Percentiles rank a stretch among this genome's conserved stretches.
phyloP scores from a whole-genome alignment of 2,797 vertebrate species.

The Neomorphus geoffroyi region DNA sequence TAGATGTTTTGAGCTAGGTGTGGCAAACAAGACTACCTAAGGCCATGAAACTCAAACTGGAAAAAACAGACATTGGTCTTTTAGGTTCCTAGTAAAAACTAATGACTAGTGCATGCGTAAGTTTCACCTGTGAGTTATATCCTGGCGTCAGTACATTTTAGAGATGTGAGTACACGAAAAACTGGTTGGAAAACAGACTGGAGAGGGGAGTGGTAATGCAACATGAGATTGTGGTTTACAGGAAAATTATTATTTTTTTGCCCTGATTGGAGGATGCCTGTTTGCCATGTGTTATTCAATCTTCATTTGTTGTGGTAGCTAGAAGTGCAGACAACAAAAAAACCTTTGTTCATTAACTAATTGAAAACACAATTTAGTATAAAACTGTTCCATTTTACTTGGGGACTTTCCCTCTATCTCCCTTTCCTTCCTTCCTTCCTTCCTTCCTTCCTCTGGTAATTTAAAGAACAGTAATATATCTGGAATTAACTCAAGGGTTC shows the following conservation, averaged over 20 bases:
- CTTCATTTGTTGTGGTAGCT: constrained; percentile 41
- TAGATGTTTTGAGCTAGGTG: not conserved
- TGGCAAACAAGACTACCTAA: not conserved
- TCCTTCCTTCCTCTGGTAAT: not conserved
- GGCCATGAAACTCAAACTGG: not conserved
- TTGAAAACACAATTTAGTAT: constrained; percentile 19
- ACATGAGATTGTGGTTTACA: constrained; percentile 38
- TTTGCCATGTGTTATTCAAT: constrained; percentile 47
- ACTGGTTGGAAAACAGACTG: not conserved
- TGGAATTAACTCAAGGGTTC: not conserved
- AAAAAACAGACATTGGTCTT: not conserved
- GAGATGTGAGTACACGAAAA: not conserved
- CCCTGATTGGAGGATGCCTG: constrained; percentile 6
- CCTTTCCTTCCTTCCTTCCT: rapidly evolving
- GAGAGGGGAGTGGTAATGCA: not conserved
- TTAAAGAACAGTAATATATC: not conserved
- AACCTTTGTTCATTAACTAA: constrained; percentile 1
- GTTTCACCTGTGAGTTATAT: not conserved
- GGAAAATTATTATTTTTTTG: not conserved
- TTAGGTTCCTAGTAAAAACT: not conserved
- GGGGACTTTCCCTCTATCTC: not conserved
- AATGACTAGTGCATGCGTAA: not conserved
- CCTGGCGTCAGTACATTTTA: not conserved
- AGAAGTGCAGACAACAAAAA: constrained; percentile 2
- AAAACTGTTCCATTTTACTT: constrained; percentile 8